Base-by-base conservation (phyloP, 2,113 vertebrate genomes). In the Chionodraco myersi region DNA sequence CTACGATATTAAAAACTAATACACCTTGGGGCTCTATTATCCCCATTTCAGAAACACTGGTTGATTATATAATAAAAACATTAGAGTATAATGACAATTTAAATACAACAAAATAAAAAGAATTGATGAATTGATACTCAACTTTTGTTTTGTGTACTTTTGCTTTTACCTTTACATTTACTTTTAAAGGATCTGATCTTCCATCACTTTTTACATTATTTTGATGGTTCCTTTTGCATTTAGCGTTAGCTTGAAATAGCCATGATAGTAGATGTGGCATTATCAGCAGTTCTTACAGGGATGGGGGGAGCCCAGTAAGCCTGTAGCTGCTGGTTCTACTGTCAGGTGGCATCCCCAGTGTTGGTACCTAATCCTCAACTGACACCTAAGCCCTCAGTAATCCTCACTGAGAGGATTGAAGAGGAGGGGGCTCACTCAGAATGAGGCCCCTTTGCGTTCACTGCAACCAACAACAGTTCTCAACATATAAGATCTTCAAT, bases 301-400 rank as follows among this genome's bases (percentile, higher is more conserved):
- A n/a, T 41, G 12, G 30, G 62, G n/a, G 48, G 30, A 75, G 78
- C 23, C n/a, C 45, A 61, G 41, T 51, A 41, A 85, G 75, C 87
- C 62, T 84, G 10, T 26, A 62, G 30, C 70, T 57, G 34, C 34
- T 56, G 68, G 54, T 65, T 49, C 34, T 64, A 18, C 74, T 13
- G 68, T 80, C 83, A 82, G 48, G 16, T n/a, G 26, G 41, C 47
- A 51, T 83, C 63, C 52, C 15, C 51, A 0, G 66, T 69, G 76
- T 78, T 52, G 52, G 49, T 1, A 3, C 54, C 21, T 83, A 81
- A 87, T 87, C 80, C 86, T 26, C 26, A 60, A 83, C 36, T 57
- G 86, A 83, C 84, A 85, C 63, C 72, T 79, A 80, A 87, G 78
- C 67, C 82, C 84, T 63, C 69, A 3, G 41, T 86, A 86, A 90